Conservation (phyloP, 2,888 invertebrate species). For the Limnephilus lunatus region DNA sequence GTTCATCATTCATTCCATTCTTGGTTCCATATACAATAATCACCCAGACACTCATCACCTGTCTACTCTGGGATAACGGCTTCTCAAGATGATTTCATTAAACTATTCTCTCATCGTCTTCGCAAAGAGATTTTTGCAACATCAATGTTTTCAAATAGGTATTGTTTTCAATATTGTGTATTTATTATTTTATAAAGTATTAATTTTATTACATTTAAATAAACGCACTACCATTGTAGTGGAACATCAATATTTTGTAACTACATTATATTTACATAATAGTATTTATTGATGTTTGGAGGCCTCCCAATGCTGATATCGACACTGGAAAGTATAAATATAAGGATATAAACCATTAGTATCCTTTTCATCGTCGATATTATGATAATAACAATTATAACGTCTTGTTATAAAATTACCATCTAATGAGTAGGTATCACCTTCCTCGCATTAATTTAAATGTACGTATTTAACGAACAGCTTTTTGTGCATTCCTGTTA, state of each 20-base stretch:
- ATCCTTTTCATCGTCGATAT: too few species aligned
- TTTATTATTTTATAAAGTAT: background rate
- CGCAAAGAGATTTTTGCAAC: background rate
- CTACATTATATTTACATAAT: background rate
- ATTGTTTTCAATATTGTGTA: background rate
- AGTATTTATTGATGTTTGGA: background rate
- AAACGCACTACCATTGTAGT: background rate
- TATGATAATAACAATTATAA: too few species aligned
- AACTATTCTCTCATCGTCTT: background rate
- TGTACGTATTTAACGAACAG: background rate
- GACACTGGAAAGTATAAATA: too few species aligned
- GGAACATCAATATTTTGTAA: background rate
- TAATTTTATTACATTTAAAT: too few species aligned
- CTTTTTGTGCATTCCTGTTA: background rate
- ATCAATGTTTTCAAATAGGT: background rate
- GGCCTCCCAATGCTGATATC: background rate
- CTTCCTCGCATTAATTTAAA: background rate
- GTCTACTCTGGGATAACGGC: background rate
- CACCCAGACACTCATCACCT: background rate
- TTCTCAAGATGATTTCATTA: background rate
- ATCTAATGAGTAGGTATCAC: background rate
- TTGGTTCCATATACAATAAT: background rate
- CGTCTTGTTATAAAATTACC: background rate
- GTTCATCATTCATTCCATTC: background rate
- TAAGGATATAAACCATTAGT: too few species aligned